phyloP scores from a whole-genome alignment of 2,113 vertebrate genomes.

The Ursus arctos region DNA sequence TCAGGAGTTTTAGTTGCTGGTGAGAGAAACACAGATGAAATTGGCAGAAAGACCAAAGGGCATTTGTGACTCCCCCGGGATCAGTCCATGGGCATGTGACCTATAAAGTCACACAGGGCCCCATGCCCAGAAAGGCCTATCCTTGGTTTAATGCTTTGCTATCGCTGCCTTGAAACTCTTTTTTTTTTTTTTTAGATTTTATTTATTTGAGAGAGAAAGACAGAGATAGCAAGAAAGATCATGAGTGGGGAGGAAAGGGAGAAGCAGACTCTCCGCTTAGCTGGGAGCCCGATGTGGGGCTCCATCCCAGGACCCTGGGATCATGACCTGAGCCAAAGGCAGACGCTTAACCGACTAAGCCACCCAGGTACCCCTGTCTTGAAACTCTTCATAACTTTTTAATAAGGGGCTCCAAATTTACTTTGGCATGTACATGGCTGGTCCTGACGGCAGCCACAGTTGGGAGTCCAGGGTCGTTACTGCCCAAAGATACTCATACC shows the following conservation, averaged over 20 bases:
- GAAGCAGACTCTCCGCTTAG: neutral
- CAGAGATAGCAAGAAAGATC: neutral
- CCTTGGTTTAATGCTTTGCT: neutral
- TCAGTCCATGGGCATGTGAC: neutral
- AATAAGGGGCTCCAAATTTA: neutral
- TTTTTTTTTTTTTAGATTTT: neutral
- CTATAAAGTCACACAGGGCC: neutral
- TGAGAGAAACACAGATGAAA: neutral
- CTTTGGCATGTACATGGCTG: neutral
- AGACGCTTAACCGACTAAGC: neutral
- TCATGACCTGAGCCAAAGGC: neutral
- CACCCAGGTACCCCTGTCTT: neutral
- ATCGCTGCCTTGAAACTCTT: neutral
- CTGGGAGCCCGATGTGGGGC: rapidly evolving
- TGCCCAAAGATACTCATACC: neutral
- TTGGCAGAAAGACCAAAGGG: neutral
- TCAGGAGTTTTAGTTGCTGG: neutral
- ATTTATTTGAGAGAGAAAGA: neutral
- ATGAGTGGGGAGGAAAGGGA: neutral
- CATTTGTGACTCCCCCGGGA: neutral
- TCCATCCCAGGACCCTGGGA: neutral
- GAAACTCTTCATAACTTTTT: neutral
- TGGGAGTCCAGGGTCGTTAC: neutral
- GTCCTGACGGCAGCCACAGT: too few relatives aligned
- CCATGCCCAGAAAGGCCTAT: neutral